Evolutionary conservation across 2,888 invertebrate species (phyloP).

Genomic region (Trimorus sp.): DNA sequence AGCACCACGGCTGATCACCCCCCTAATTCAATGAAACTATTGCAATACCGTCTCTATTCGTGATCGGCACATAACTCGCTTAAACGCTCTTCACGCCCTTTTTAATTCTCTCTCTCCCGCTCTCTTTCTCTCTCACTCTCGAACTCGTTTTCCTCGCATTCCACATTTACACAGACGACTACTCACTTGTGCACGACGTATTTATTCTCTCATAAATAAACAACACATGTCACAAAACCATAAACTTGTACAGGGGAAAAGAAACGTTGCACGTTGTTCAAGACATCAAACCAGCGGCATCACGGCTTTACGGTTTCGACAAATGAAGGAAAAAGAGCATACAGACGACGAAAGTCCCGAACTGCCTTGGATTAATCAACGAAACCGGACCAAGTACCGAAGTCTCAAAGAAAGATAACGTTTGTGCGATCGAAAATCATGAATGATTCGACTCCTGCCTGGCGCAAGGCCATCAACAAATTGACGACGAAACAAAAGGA

Average conservation of each 20-base stretch:
- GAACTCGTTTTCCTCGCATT: conserved; percentile 4
- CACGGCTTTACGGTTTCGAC: conserved; percentile 12
- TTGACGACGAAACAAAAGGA: conserved; percentile 33
- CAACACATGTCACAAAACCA: conserved; percentile 44
- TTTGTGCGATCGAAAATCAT: conserved; percentile 58
- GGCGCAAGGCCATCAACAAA: conserved; percentile 37
- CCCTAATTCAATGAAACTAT: conserved; percentile 53
- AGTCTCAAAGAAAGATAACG: conserved; percentile 22
- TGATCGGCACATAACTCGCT: conserved; percentile 39
- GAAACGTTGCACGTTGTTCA: conserved; percentile 35
- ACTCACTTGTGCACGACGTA: conserved; percentile 47
- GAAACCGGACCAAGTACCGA: conserved; percentile 39
- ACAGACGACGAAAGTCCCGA: conserved; percentile 29
- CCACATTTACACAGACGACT: conserved; percentile 41
- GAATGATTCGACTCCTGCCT: conserved; percentile 30
- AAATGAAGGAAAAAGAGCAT: conserved; percentile 24
- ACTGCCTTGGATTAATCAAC: conserved; percentile 33
- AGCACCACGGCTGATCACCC: conserved; percentile 50
- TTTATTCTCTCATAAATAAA: conserved; percentile 52
- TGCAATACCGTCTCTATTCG: conserved; percentile 39
- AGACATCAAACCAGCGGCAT: conserved; percentile 29
- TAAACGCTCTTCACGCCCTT: conserved; percentile 21
- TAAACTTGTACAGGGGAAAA: conserved; percentile 40
- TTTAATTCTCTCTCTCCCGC: conserved; percentile 15
- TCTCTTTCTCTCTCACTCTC: background rate